Base-by-base conservation (phyloP, 2,113 vertebrate genomes). In the Columba livia region DNA sequence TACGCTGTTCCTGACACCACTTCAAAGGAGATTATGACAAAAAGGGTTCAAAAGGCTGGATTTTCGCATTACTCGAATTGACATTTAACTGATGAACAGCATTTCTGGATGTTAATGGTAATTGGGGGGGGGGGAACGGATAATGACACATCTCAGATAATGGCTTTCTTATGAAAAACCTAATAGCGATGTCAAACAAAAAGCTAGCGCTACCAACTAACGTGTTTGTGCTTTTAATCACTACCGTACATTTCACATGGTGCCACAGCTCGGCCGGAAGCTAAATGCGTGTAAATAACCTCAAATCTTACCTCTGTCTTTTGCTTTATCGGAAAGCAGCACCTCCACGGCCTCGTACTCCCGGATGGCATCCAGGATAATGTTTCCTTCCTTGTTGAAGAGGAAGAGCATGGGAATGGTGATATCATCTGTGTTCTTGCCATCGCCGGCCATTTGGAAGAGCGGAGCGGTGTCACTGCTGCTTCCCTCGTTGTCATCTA, bases 391-490 rank as follows among this genome's bases (percentile, higher is more conserved):
- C 89, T 99, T 99, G 97, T 99, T 99, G 97, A 99, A 99, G 12
- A 99, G 98, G 97, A 99, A 99, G 75, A 99, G 98, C 97, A 99
- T 98, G 25, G 99, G 99, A 88, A 99, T 97, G 28, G 98, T 98
- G 96, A 99, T 97, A 90, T 99, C 99, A 5, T 99, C 99, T 0
- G 99, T 99, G 90, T 97, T 99, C 96, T 99, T 99, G 6, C 99
- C 99, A 24, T 99, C 99, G 6, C 99, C 99, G 0, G 99, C 99
- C 99, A 99, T 99, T 98, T 99, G 99, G 98, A 99, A 99, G 50
- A 99, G 98, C 19, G 99, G 99, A 24, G 99, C 99, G 3, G 99
- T 99, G 95, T 99, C 99, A 61, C 99, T 99, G 94, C 99, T 99
- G 98, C 99, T 99, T 94, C 99, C 99, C 83, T 99, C 99, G 3